These are phyloP conservation scores for Cerastis leucographa DNA, from an alignment of 2,888 invertebrate species.

Conservation along the genomic window DNA sequence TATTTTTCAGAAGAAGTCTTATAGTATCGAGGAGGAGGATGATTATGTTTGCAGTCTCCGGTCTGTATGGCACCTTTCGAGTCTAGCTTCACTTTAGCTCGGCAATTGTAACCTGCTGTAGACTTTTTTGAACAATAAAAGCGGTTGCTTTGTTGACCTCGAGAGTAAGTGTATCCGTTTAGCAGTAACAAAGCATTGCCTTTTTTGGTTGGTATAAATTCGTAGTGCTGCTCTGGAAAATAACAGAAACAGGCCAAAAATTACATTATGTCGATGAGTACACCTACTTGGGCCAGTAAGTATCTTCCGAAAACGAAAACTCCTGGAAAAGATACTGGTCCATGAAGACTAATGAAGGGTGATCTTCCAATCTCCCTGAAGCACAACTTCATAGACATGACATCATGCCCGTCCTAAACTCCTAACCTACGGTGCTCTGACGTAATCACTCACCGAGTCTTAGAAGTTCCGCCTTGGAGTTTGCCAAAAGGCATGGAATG, in stretches of 20 bases:
- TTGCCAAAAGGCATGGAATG: no score
- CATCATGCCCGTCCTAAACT: no score
- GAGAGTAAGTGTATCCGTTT: conserved; percentile 61
- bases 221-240: neutral
- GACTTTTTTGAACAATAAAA: conserved; percentile 60
- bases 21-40: neutral
- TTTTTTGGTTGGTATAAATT: conserved; percentile 52
- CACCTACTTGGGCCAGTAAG: no score
- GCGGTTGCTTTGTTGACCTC: conserved; percentile 37
- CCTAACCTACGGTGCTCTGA: no score
- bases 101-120: conserved; percentile 33
- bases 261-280: no score
- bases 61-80: neutral
- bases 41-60: neutral
- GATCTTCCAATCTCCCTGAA: no score
- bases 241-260: neutral
- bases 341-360: no score
- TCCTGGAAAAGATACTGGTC: no score
- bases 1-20: neutral
- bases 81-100: conserved; percentile 41
- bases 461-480: no score
- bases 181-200: conserved; percentile 59
- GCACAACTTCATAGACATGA: no score
- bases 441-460: no score
- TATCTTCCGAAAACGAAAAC: no score